Evolutionary conservation across 1,140 invertebrate genomes (phyloP), one percentile per base, ranked within the genome.

Genomic region (Polyergus mexicanus): DNA sequence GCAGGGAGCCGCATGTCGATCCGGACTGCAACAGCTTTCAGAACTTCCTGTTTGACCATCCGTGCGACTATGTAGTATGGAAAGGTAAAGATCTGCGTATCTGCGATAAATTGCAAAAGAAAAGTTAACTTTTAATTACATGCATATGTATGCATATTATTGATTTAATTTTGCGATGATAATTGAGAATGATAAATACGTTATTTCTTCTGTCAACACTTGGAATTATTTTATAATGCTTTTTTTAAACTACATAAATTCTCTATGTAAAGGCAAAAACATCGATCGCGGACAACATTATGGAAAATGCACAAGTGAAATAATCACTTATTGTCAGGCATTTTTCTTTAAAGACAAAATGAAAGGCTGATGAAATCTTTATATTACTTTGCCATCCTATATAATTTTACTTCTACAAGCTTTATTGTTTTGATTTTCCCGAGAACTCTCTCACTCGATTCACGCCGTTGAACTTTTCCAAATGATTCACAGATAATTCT

Each of bases 41-140:
- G 92, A 98, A 98, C 95, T 98, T 98, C 93, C 96, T 98, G 71
- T 98, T 98, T 94, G 98, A 98, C 95, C 98, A 98, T 96, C 98
- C 98, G 25, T 98, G 98, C 95, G 97, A 98, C 89, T 97, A 98
- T 94, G 98, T 98, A 88, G 56, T 74, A 22, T 98, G 98, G 93
- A 98, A 98, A 96, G 98, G 98, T 98, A 95, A 95, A 96, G 35
- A 28, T 85, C 5, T 58, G 13, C 8, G 47, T 41, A 58, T 38
- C 0, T n/a, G 47, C 16, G 19, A 25, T 60, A 47, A 47, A 47
- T 11, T 13, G 44, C 44, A 2, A 38, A 38, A 25, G 22, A 38
- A 38, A 86, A 58, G n/a, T 74, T 47, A 44, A 63, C 8, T 16
- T 38, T 72, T 51, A 35, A 38, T 68, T 74, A 16, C 51, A 22